These are phyloP conservation scores for Zaprionus lineosus DNA, from an alignment of 2,888 invertebrate genomes.

Conservation along the genomic window DNA sequence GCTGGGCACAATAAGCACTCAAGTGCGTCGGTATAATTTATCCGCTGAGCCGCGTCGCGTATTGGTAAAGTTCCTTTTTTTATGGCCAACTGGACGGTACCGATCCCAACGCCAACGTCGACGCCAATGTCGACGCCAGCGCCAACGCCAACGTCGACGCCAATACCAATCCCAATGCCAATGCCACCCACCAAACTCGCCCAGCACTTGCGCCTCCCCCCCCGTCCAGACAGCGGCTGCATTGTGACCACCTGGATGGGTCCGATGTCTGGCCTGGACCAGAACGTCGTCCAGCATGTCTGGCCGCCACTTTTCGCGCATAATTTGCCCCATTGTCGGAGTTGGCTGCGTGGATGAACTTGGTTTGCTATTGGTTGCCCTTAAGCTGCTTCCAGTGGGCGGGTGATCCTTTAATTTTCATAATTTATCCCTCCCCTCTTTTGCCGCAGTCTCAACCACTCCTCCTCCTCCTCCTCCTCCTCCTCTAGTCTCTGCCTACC, in stretches of 20 bases:
- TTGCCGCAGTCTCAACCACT: background rate
- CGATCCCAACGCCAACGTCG: constrained; percentile 1
- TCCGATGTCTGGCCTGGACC: background rate
- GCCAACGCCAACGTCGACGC: constrained; percentile 1
- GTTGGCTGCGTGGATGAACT: constrained; percentile 27
- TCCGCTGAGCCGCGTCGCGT: constrained; percentile 53
- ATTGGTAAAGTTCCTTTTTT: constrained; percentile 48
- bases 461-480: no score
- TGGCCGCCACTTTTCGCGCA: constrained; percentile 70
- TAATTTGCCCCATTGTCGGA: constrained; percentile 73
- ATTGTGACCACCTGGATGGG: constrained; percentile 36
- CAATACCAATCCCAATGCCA: no score
- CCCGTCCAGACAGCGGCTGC: background rate
- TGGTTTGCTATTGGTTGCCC: constrained; percentile 37
- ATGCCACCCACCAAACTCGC: no score
- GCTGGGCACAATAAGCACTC: constrained; percentile 70
- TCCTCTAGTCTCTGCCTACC: background rate
- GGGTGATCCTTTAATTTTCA: constrained; percentile 62
- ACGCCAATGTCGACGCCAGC: background rate
- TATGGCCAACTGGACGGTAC: constrained; percentile 31
- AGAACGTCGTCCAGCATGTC: constrained; percentile 28
- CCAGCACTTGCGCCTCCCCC: background rate
- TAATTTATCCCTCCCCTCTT: constrained; percentile 53
- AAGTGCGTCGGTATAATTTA: constrained; percentile 77
- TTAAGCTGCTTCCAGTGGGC: constrained; percentile 7